Evolutionary conservation across 2,888 invertebrate genomes (phyloP).

Genomic region (Chorisops tibialis): DNA sequence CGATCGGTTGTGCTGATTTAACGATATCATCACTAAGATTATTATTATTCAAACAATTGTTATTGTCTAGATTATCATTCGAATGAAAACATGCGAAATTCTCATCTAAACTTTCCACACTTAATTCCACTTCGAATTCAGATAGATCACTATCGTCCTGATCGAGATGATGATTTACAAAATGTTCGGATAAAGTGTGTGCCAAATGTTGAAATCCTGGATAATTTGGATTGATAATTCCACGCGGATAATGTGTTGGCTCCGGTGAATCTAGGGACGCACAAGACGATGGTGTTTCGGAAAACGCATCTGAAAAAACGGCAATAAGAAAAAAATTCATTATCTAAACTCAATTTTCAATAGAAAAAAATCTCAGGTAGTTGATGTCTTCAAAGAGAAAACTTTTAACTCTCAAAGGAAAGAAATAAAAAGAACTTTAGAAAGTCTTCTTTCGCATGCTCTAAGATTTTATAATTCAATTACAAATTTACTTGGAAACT

Average conservation of each 20-base stretch:
- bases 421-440: not conserved
- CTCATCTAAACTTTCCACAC: constrained; percentile 42
- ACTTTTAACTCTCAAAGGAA: no score
- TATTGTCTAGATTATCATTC: constrained; percentile 53
- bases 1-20: not conserved
- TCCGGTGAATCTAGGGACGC: constrained; percentile 39
- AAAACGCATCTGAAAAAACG: constrained; percentile 33
- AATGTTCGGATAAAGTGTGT: constrained; percentile 60
- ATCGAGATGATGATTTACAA: constrained; percentile 42
- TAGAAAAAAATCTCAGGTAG: not conserved
- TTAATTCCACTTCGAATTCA: constrained; percentile 45
- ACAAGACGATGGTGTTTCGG: constrained; percentile 34
- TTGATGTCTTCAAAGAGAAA: not conserved
- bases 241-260: constrained; percentile 55
- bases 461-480: not conserved
- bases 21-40: constrained; percentile 40
- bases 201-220: constrained; percentile 81
- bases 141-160: constrained; percentile 48
- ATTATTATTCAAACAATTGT: constrained; percentile 50
- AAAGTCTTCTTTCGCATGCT: not conserved
- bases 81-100: constrained; percentile 47
- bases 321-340: not conserved
- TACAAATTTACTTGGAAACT: not conserved
- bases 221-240: constrained; percentile 80
- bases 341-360: not conserved